Percentiles rank a stretch among this genome's conserved stretches.
These are phyloP conservation scores for Gymnarchus niloticus DNA, from an alignment of 2,113 vertebrate genomes.

Conservation along the genomic window DNA sequence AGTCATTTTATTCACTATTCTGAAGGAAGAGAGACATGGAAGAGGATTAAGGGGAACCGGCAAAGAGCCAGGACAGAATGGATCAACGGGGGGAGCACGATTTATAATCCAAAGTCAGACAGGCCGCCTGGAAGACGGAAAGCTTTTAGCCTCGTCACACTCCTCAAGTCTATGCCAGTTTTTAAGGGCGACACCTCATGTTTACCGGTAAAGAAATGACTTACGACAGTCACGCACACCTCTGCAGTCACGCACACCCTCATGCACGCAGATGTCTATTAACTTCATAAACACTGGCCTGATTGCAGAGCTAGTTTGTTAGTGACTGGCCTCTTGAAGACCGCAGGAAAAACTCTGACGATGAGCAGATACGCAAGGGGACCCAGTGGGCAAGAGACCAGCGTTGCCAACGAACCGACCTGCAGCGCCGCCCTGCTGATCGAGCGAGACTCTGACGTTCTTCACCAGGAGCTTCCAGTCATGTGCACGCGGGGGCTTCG, in stretches of 20 bases:
- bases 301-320: too few relatives aligned
- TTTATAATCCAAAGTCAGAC: not conserved
- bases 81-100: not conserved
- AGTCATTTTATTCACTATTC: not conserved
- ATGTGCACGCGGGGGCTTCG: constrained; percentile 87
- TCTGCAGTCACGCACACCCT: not conserved
- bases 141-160: not conserved
- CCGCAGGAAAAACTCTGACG: not conserved
- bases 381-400: not conserved
- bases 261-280: not conserved
- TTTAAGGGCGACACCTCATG: not conserved
- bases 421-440: constrained; percentile 60
- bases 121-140: not conserved
- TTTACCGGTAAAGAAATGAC: not conserved
- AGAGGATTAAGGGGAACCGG: not conserved
- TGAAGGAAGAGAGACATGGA: not conserved
- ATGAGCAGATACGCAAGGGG: not conserved
- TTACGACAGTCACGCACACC: not conserved
- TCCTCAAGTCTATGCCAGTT: not conserved
- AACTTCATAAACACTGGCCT: too few relatives aligned
- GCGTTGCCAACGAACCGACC: constrained; percentile 51
- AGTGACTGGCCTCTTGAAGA: too few relatives aligned
- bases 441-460: constrained; percentile 64
- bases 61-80: not conserved
- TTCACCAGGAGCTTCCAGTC: constrained; percentile 86